Evolutionary conservation across 2,113 vertebrate species (phyloP), one percentile per base, ranked within the genome.

Genomic region (Micromys minutus): DNA sequence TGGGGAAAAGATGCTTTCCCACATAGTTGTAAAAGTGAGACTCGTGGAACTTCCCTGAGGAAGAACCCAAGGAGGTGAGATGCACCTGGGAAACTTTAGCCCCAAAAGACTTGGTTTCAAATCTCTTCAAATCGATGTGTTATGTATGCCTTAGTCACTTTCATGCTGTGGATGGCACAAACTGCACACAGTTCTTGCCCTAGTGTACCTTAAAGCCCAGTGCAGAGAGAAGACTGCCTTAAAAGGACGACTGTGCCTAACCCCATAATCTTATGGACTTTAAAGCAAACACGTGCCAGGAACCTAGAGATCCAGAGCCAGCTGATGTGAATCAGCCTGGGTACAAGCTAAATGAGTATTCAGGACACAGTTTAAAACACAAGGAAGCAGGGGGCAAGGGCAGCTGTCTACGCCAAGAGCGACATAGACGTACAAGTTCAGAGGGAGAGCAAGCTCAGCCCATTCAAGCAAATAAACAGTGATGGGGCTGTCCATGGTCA

Each of bases 51-150:
- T 81, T 81, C 91, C 91, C 63, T 26, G 63, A 59, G 5, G 79
- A 91, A 91, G 34, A 91, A 80, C 72, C 34, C 65, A 6, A 61
- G 52, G 75, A 79, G 84, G 24, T 52, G 26, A 36, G 34, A 72
- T 74, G 2, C 3, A 22, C n/a, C 26, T 3, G 19, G 17, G 39
- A 69, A 59, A 21, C 29, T 90, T 47, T 45, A 50, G 24, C 11
- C 10, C 94, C 50, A 57, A 57, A 57, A 85, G 21, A 85, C 29
- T 85, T 93, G n/a, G 24, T 42, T 92, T 87, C 67, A 92, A 92
- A 59, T 87, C 39, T 31, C 79, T 69, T 85, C 29, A 79, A 71
- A 83, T 94, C 50, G 69, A 61, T 67, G n/a, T 89, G 59, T 16
- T 75, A 39, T n/a, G 7, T 22, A 87, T 29, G 42, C 69, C 47